Evolutionary conservation across 1,140 invertebrate species (phyloP), one percentile per base, ranked within the genome.

Genomic region (Andricus grossulariae): DNA sequence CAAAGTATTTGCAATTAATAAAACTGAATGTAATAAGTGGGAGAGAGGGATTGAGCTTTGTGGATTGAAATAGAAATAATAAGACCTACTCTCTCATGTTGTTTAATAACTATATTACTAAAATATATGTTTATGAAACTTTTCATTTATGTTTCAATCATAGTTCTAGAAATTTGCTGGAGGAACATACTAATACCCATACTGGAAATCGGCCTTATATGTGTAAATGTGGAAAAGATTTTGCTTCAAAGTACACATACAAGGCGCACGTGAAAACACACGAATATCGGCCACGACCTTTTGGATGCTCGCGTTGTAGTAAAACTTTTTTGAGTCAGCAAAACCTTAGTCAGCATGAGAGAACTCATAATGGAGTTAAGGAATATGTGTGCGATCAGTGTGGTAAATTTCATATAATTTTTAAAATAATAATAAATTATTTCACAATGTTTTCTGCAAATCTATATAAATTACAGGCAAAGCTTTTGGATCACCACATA

Each of bases 261-360:
- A 95, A 94, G 82, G 94, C 95, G 0, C 96, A 96, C 84, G 90
- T 94, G 73, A 96, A 96, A 89, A 96, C 94, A 0, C 95, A 97
- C 82, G 91, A 93, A 84, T 92, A 93, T 50, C 90, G 95, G 16
- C 93, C 94, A 4, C 88, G 96, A 21, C 95, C 95, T 2, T 95
- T 92, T 80, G 92, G 93, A 52, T 97, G 96, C 81, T 85, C 85
- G 6, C 90, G 93, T 39, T 97, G 96, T 84, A 92, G 90, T 11
- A 97, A 97, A 88, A 92, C 94, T 10, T 97, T 97, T 89, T 92
- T 96, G 71, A 95, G 94, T 32, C 92, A 94, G 74, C 95, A 96
- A 87, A 96, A 96, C 91, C 87, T 96, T 0, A 92, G 90, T 51
- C 95, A 96, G 74, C 95, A 96, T 84, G 93, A 95, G 85, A 93